Percentiles rank a stretch among this genome's conserved stretches.
Conservation (phyloP, 2,113 vertebrate species). For the Cervus canadensis region DNA sequence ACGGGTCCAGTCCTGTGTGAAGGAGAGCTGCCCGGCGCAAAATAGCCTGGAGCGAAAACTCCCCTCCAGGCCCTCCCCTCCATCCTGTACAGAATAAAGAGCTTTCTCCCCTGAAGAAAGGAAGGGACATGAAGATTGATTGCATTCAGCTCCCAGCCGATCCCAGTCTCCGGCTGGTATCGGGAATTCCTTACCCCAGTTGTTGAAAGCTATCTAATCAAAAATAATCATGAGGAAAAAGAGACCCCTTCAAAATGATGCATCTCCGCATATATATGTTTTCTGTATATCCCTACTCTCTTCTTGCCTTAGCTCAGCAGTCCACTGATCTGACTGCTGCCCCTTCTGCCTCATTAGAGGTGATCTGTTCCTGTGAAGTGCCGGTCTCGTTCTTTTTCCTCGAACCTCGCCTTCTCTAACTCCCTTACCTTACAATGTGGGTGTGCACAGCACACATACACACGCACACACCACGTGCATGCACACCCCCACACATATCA, state of each 20-base stretch:
- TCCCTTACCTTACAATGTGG: not conserved
- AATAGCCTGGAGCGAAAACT: not conserved
- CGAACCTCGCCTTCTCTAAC: not conserved
- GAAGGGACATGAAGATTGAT: not conserved
- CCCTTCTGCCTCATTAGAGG: not conserved
- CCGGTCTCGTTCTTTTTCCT: fast-evolving
- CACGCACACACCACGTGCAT: not conserved
- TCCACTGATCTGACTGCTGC: not conserved
- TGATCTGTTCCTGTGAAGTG: not conserved
- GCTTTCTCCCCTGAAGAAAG: not conserved
- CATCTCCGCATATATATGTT: not conserved
- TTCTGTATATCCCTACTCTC: not conserved
- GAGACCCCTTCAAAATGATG: not conserved
- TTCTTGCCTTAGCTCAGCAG: not conserved
- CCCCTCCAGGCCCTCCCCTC: not conserved
- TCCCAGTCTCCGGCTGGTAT: not conserved
- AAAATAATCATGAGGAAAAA: not conserved
- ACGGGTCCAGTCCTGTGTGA: not conserved
- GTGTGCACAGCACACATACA: not conserved
- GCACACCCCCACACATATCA: not conserved
- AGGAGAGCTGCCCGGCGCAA: fast-evolving
- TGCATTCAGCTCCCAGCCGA: not conserved
- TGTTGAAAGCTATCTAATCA: not conserved
- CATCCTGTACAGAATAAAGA: not conserved
- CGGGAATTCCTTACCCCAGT: not conserved